Evolutionary conservation across 2,888 invertebrate species (phyloP).

Genomic region (Andrena camellia): DNA sequence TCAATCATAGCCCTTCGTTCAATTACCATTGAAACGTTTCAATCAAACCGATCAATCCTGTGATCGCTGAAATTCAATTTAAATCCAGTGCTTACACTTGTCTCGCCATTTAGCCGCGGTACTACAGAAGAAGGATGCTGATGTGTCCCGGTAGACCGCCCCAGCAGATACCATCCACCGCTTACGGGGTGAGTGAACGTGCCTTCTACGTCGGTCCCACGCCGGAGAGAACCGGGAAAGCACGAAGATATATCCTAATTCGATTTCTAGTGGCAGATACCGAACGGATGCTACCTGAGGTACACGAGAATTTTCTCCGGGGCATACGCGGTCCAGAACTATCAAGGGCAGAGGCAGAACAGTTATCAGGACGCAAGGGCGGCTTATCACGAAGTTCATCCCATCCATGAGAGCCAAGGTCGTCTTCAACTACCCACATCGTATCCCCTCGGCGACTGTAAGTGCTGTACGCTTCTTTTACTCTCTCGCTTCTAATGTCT

Average conservation of each 20-base stretch:
- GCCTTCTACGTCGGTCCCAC: neutral
- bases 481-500: neutral
- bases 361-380: constrained; percentile 75
- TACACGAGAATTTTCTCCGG: constrained; percentile 82
- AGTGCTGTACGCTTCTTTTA: constrained; percentile 64
- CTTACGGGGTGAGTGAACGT: constrained; percentile 77
- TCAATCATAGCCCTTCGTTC: too few species aligned
- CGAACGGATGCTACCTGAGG: constrained; percentile 81
- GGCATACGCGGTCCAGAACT: constrained; percentile 76
- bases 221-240: neutral
- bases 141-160: constrained; percentile 82
- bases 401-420: constrained; percentile 73
- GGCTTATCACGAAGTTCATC: constrained; percentile 81
- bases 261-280: constrained; percentile 80
- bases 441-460: constrained; percentile 77
- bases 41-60: neutral
- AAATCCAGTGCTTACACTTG: constrained; percentile 45
- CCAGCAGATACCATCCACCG: constrained; percentile 76
- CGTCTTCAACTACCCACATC: constrained; percentile 55
- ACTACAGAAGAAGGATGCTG: constrained; percentile 79
- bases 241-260: constrained; percentile 50
- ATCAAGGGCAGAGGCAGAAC: constrained; percentile 75
- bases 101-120: constrained; percentile 73
- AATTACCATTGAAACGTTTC: neutral
- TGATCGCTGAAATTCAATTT: constrained; percentile 4